Conservation (phyloP, 2,888 invertebrate species). For the Teinopalpus imperialis region DNA sequence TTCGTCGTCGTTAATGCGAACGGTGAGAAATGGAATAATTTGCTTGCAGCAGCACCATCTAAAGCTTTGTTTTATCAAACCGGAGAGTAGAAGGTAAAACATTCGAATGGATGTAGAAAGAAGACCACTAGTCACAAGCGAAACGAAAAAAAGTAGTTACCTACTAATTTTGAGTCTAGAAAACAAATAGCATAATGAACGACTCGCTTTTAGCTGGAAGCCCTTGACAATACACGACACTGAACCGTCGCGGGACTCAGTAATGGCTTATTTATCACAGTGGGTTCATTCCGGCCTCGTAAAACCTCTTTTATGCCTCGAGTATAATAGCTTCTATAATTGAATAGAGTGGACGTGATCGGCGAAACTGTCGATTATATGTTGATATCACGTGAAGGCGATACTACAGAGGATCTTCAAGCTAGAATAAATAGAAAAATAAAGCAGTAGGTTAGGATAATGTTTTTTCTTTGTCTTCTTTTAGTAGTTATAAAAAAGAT, state of each 20-base stretch:
- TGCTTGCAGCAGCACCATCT: no score
- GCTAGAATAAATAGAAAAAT: not conserved
- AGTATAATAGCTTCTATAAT: constrained; percentile 19
- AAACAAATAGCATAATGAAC: constrained; percentile 5
- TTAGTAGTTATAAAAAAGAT: no score
- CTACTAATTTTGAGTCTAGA: not conserved
- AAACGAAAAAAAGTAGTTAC: no score
- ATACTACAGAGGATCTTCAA: not conserved
- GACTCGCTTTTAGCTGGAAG: not conserved
- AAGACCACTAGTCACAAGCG: not conserved
- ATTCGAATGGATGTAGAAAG: not conserved
- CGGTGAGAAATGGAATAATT: no score
- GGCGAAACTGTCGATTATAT: constrained; percentile 2
- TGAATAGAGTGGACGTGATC: constrained; percentile 24
- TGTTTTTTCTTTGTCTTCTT: no score
- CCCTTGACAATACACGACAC: constrained; percentile 2
- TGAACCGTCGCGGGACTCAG: constrained; percentile 11
- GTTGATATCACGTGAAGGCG: constrained; percentile 3
- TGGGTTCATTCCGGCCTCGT: constrained; percentile 19
- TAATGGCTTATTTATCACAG: constrained; percentile 22
- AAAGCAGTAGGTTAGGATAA: not conserved
- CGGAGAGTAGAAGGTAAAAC: not conserved
- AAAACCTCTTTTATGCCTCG: constrained; percentile 19
- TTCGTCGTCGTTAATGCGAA: no score
- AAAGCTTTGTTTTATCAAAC: not conserved